Evolutionary conservation across 2,797 vertebrate species (phyloP).

Genomic region (Gymnoscopelus braueri): DNA sequence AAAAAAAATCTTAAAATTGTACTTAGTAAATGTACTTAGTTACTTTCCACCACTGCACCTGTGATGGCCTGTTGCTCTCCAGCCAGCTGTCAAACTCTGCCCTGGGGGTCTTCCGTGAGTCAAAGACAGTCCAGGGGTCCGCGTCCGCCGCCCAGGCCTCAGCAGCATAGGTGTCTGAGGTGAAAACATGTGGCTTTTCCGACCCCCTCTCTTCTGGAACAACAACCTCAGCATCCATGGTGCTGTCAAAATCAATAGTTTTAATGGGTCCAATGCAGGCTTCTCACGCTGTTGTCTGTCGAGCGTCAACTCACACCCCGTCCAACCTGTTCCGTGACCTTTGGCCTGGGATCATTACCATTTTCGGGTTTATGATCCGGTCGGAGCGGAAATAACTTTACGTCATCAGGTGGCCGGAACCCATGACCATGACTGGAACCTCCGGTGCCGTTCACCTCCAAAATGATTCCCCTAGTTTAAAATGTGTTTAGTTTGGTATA

Average conservation of each 20-base stretch:
- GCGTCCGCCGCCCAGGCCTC: slow-evolving; percentile 92
- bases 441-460: too few relatives aligned
- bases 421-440: too few relatives aligned
- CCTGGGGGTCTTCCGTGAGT: slow-evolving; percentile 83
- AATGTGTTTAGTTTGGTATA: too few relatives aligned
- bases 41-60: slow-evolving; percentile 62
- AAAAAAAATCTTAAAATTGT: too few relatives aligned
- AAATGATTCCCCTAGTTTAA: too few relatives aligned
- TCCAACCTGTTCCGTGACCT: too few relatives aligned
- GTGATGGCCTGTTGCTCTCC: slow-evolving; percentile 88
- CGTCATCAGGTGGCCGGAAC: too few relatives aligned
- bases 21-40: too few relatives aligned
- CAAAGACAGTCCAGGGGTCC: slow-evolving; percentile 92
- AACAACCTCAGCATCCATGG: slow-evolving; percentile 71
- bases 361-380: too few relatives aligned
- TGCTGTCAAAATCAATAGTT: not conserved
- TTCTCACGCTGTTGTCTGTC: slow-evolving; percentile 18
- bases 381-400: too few relatives aligned
- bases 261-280: not conserved
- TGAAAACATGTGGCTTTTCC: slow-evolving; percentile 50
- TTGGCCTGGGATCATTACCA: too few relatives aligned
- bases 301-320: too few relatives aligned
- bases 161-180: slow-evolving; percentile 84
- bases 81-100: slow-evolving; percentile 88
- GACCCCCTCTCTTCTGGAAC: slow-evolving; percentile 42